Percentiles rank a stretch among this genome's conserved stretches.
Evolutionary conservation across 2,888 invertebrate genomes (phyloP).

Genomic region (Eledona agricola): DNA sequence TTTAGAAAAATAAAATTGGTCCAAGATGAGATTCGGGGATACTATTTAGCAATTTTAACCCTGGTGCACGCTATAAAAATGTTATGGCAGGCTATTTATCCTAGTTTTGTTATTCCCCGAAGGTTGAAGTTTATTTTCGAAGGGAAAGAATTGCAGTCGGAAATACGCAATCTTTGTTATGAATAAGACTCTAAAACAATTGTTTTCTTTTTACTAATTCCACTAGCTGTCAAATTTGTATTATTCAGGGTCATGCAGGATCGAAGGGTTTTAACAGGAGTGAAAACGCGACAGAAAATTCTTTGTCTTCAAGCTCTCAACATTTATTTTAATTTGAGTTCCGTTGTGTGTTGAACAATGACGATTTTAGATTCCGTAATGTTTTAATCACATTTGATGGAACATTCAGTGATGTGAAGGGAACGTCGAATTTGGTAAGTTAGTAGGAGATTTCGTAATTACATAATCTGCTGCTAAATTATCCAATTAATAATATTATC

Average conservation of each 20-base stretch:
- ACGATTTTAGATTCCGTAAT: conserved; percentile 17
- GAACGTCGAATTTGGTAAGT: conserved; percentile 9
- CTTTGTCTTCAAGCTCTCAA: conserved; percentile 23
- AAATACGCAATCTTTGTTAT: conserved; percentile 10
- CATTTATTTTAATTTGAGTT: conserved; percentile 25
- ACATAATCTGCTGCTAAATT: too few species aligned
- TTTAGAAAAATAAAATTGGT: conserved; percentile 5
- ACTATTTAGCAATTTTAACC: conserved; percentile 10
- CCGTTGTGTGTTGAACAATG: conserved; percentile 20
- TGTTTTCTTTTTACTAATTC: conserved; percentile 19
- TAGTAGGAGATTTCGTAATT: conserved; percentile 15
- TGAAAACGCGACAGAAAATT: conserved; percentile 13
- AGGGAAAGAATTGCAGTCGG: too few species aligned
- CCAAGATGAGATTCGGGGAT: conserved; percentile 5
- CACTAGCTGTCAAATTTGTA: conserved; percentile 16
- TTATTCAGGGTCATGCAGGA: conserved; percentile 13
- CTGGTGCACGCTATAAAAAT: conserved; percentile 6
- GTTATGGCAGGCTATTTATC: conserved; percentile 8
- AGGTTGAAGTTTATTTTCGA: too few species aligned
- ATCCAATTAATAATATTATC: conserved; percentile 21
- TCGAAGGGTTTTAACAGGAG: conserved; percentile 18
- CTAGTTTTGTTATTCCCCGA: conserved; percentile 10
- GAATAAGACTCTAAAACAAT: conserved; percentile 13
- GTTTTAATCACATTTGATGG: conserved; percentile 23
- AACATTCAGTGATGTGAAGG: conserved; percentile 10